phyloP scores from a whole-genome alignment of 2,113 vertebrate genomes.

The Osmerus eperlanus region DNA sequence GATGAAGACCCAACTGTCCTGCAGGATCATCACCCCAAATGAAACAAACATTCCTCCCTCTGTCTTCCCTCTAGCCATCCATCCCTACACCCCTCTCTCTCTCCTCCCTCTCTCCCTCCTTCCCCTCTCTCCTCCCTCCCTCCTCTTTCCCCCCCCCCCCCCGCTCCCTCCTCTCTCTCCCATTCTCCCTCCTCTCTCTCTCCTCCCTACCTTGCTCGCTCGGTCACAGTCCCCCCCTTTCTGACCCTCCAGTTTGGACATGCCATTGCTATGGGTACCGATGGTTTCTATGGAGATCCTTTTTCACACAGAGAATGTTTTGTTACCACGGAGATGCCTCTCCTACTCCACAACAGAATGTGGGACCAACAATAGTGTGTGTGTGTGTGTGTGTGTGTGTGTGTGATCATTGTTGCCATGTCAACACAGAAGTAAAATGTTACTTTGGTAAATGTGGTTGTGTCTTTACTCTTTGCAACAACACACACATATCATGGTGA shows the following conservation, averaged over 20 bases:
- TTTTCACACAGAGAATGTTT: too few relatives aligned
- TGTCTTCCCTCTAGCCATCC: not conserved
- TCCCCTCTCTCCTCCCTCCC: not conserved
- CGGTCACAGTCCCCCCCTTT: too few relatives aligned
- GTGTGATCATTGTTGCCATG: too few relatives aligned
- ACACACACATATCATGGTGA: too few relatives aligned
- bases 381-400: not conserved
- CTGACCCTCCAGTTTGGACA: too few relatives aligned
- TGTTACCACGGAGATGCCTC: not conserved
- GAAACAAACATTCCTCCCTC: not conserved
- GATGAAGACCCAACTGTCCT: not conserved
- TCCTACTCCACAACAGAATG: not conserved
- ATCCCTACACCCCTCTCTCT: not conserved
- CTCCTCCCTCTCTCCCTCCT: not conserved
- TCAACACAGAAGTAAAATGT: too few relatives aligned
- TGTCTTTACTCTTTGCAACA: too few relatives aligned
- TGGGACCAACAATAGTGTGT: not conserved
- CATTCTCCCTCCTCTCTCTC: not conserved
- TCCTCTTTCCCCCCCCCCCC: constrained; percentile 3
- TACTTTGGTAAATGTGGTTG: too few relatives aligned
- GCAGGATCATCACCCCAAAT: constrained; percentile 30
- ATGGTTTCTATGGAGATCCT: too few relatives aligned
- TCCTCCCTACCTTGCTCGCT: not conserved
- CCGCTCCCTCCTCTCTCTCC: not conserved
- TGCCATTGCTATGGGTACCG: too few relatives aligned